These are phyloP conservation scores for Ciconia stormi DNA, from an alignment of 2,113 vertebrate genomes.

Conservation along the genomic window DNA sequence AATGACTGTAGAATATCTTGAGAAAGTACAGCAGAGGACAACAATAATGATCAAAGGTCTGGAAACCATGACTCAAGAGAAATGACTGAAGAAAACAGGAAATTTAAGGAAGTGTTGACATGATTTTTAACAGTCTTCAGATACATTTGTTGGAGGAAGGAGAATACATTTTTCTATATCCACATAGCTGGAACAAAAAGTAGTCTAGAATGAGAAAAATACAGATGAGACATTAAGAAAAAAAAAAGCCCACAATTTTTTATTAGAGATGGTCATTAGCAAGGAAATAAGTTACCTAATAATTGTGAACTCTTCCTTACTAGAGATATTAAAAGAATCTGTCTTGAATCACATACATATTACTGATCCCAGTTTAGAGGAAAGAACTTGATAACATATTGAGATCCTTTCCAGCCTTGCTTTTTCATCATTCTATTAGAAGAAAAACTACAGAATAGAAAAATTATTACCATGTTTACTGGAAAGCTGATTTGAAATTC, in stretches of 20 bases:
- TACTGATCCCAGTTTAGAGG: background rate
- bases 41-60: background rate
- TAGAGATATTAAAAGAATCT: background rate
- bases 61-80: background rate
- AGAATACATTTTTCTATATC: background rate
- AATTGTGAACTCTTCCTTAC: background rate
- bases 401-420: background rate
- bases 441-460: background rate
- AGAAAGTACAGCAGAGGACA: background rate
- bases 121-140: background rate
- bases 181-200: background rate
- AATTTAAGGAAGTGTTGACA: background rate
- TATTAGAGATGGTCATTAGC: background rate
- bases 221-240: background rate
- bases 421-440: background rate
- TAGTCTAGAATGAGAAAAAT: background rate
- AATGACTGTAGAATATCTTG: fast-evolving
- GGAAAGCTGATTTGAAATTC: background rate
- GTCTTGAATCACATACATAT: background rate
- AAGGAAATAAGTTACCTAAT: background rate
- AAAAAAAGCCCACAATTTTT: background rate
- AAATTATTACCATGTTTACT: background rate
- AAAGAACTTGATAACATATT: background rate
- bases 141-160: background rate
- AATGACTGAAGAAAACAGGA: background rate